Evolutionary conservation across 2,888 invertebrate species (phyloP), one percentile per base, ranked within the genome.

Genomic region (Ctena decussata): DNA sequence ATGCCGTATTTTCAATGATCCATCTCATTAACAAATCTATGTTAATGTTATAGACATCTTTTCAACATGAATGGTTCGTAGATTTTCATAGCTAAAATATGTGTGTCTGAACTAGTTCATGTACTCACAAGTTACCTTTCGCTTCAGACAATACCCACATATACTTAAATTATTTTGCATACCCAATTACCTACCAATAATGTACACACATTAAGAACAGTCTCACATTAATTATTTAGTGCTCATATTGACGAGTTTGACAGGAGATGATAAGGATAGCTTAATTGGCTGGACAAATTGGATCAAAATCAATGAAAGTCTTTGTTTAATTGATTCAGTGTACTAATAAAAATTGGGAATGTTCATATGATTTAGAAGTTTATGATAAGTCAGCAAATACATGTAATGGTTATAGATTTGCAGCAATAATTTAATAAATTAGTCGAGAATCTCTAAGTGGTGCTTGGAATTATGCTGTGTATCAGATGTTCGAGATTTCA

Each of bases 11-110:
- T 30, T 30, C 30, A 57, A 57, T 60, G 32, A 12, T 76, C 53
- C 44, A 71, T 73, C 92, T 93, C 93, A 93, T 93, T 94, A 93
- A 89, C 87, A 93, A 93, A 93, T 94, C 91, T 93, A 94, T 94
- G 94, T 87, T 93, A 94, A 94, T 93, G 79, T 91, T 93, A 93
- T 93, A 92, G 86, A 70, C 35, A 39, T 44, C 37, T 65, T 77
- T 49, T 57, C 76, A 60, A 41, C 78, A 65, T 81, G 85, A 84
- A 74, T 89, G 89, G 86, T 57, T 79, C 77, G 69, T 46, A 30
- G 71, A 53, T 32, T 49, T 30, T 70, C 70, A 85, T 85, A 85
- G 89, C 83, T 89, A 89, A 89, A 86, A 85, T 89, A 89, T 89
- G 89, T 89, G 86, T 85, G 86, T 85, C 78, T 84, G 82, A 77